These are phyloP conservation scores for Rhinella marina DNA, from an alignment of 2,797 vertebrate genomes.

Conservation along the genomic window DNA sequence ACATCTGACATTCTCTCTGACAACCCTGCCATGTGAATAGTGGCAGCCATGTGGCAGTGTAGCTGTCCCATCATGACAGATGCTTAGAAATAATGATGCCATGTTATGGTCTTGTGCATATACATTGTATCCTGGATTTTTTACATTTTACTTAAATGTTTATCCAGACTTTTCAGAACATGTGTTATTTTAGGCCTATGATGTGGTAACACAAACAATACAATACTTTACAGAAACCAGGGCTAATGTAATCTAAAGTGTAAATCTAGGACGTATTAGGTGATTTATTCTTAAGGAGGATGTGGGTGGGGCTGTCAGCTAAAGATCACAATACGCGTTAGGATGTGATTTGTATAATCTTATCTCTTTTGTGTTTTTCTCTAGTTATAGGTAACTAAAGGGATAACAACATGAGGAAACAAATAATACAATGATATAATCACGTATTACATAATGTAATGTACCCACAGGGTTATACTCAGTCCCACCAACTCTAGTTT, in stretches of 20 bases:
- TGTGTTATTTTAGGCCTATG: not conserved
- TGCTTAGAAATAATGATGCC: too few species aligned
- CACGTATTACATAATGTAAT: not conserved
- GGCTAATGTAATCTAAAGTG: slow-evolving; percentile 36
- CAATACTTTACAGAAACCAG: not conserved
- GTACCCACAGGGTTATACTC: not conserved
- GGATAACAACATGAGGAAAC: slow-evolving; percentile 18
- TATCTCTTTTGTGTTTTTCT: slow-evolving; percentile 4
- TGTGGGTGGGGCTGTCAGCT: not conserved
- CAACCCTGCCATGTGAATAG: too few species aligned
- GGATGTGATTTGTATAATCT: slow-evolving; percentile 19
- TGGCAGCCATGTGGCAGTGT: too few species aligned
- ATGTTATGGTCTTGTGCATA: too few species aligned
- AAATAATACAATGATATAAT: not conserved
- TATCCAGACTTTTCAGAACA: not conserved
- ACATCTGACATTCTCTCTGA: too few species aligned
- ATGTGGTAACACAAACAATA: not conserved
- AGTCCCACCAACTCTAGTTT: not conserved
- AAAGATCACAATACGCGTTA: slow-evolving; percentile 16
- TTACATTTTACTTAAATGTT: not conserved
- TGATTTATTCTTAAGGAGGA: not conserved
- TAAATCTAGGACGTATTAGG: slow-evolving; percentile 7
- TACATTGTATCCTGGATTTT: not conserved
- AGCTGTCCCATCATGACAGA: too few species aligned
- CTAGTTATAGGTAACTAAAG: not conserved